Conservation (phyloP, 2,888 invertebrate species). For the Trichopria drosophilae region DNA sequence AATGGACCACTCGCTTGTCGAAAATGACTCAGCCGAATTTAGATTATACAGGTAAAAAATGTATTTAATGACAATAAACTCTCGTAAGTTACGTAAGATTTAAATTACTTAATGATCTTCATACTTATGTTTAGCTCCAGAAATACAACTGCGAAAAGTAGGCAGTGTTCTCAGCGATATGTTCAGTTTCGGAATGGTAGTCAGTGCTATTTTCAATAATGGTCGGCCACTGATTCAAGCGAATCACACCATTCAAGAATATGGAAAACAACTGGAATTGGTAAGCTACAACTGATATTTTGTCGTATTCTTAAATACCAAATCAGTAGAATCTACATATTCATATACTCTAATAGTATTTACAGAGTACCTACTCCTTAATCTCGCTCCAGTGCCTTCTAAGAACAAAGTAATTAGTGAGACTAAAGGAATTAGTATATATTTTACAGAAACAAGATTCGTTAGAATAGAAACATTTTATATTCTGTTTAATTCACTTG, state of each 20-base stretch:
- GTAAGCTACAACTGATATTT: constrained; percentile 73
- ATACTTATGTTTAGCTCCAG: constrained; percentile 75
- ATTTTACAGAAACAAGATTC: no score
- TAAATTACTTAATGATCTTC: neutral
- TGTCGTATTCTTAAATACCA: no score
- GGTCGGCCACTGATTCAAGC: constrained; percentile 89
- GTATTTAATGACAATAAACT: constrained; percentile 1
- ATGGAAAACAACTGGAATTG: constrained; percentile 86
- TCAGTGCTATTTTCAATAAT: constrained; percentile 89
- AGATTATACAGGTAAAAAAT: constrained; percentile 79
- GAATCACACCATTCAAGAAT: constrained; percentile 84
- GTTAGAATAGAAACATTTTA: no score
- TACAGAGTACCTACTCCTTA: no score
- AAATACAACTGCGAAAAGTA: constrained; percentile 80
- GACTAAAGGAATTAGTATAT: no score
- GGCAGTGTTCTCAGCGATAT: constrained; percentile 92
- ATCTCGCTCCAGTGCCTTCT: no score
- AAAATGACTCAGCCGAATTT: constrained; percentile 94
- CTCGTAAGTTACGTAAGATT: neutral
- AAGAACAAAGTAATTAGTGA: no score
- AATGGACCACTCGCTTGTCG: constrained; percentile 86
- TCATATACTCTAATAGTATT: no score
- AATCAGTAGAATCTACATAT: no score
- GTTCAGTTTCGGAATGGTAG: constrained; percentile 93
- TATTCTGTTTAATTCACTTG: no score